Percentiles rank a stretch among this genome's conserved stretches.
Conservation (phyloP, 2,888 invertebrate species). For the Macroteleia sp. region DNA sequence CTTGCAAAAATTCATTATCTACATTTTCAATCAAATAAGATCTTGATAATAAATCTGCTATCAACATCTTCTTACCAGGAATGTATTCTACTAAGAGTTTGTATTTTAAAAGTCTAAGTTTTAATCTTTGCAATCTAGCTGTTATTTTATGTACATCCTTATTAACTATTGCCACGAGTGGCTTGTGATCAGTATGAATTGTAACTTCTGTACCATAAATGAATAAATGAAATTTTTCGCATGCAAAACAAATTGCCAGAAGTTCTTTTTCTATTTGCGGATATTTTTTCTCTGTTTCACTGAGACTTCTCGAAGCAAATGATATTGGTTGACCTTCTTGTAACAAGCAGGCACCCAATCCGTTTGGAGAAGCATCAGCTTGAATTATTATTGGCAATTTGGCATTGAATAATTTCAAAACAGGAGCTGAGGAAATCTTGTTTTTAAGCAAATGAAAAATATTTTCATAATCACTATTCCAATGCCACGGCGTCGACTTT, state of each 20-base stretch:
- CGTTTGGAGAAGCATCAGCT: constrained; percentile 71
- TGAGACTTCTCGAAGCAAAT: constrained; percentile 76
- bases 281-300: constrained; percentile 72
- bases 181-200: constrained; percentile 75
- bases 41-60: constrained; percentile 72
- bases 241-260: constrained; percentile 75
- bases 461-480: constrained; percentile 25
- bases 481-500: constrained; percentile 49
- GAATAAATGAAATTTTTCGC: constrained; percentile 76
- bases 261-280: constrained; percentile 81
- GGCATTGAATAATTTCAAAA: constrained; percentile 67
- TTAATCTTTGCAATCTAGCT: constrained; percentile 71
- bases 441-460: constrained; percentile 32
- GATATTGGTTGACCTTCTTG: constrained; percentile 75
- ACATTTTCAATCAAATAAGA: constrained; percentile 40
- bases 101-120: constrained; percentile 73
- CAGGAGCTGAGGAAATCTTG: constrained; percentile 62
- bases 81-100: constrained; percentile 63
- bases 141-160: constrained; percentile 72
- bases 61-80: constrained; percentile 70
- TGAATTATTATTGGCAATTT: constrained; percentile 70
- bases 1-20: constrained; percentile 23
- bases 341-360: constrained; percentile 74
- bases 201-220: constrained; percentile 69
- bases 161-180: constrained; percentile 72